Percentiles rank a stretch among this genome's conserved stretches.
These are phyloP conservation scores for Pycnomerus fuliginosus DNA, from an alignment of 2,888 invertebrate genomes.

Conservation along the genomic window DNA sequence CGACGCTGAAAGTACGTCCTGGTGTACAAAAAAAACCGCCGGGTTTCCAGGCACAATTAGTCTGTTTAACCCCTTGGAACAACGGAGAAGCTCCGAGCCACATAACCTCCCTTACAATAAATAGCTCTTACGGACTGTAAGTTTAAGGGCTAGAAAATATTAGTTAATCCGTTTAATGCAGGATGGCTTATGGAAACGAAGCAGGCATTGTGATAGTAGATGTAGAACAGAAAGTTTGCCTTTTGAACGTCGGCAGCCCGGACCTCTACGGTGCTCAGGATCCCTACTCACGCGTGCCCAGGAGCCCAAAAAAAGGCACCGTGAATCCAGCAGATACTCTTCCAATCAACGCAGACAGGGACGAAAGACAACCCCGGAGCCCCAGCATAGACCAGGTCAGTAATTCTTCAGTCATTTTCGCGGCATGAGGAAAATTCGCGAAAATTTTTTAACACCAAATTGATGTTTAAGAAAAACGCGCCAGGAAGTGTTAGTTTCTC, in stretches of 20 bases:
- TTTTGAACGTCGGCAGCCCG: slow-evolving; percentile 85
- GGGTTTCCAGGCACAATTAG: slow-evolving; percentile 96
- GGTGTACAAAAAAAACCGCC: slow-evolving; percentile 83
- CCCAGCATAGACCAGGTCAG: slow-evolving; percentile 90
- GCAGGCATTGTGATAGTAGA: slow-evolving; percentile 94
- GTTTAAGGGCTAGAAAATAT: slow-evolving; percentile 49
- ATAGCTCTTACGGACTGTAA: slow-evolving; percentile 97
- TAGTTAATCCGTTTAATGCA: too few species aligned
- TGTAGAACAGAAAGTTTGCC: slow-evolving; percentile 85
- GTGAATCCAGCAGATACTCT: slow-evolving; percentile 53
- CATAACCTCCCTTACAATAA: slow-evolving; percentile 88
- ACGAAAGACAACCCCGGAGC: slow-evolving; percentile 67
- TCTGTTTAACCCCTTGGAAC: slow-evolving; percentile 85
- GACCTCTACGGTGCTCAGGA: slow-evolving; percentile 90
- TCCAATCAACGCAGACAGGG: slow-evolving; percentile 39
- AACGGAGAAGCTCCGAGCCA: slow-evolving; percentile 78
- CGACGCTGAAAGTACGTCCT: slow-evolving; percentile 64
- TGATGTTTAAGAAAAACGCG: slow-evolving; percentile 21
- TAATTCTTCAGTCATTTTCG: slow-evolving; percentile 17
- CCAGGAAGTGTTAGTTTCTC: slow-evolving; percentile 25
- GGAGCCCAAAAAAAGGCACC: slow-evolving; percentile 51
- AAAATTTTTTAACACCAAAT: too few species aligned
- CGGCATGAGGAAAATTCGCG: too few species aligned
- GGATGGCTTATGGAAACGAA: slow-evolving; percentile 97
- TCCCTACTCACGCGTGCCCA: slow-evolving; percentile 71